Evolutionary conservation across 2,113 vertebrate species (phyloP).

Genomic region (Edolisoma coerulescens): DNA sequence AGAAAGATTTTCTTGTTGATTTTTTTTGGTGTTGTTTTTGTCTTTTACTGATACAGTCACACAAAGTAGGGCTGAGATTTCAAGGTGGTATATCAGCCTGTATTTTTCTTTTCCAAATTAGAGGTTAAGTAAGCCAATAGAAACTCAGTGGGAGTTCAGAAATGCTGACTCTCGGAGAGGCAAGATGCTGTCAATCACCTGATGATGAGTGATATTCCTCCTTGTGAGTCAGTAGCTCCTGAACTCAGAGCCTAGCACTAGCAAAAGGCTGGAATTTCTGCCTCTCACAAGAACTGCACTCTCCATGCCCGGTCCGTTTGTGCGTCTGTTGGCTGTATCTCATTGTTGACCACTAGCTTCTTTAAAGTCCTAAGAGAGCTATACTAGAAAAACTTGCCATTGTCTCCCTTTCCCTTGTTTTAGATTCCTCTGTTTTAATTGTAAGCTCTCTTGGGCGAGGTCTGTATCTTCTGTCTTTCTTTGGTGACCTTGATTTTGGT

Average conservation of each 20-base stretch:
- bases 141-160: neutral
- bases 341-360: neutral
- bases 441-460: neutral
- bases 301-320: neutral
- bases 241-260: neutral
- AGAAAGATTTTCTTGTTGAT: neutral
- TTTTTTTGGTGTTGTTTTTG: neutral
- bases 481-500: neutral
- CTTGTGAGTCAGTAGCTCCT: neutral
- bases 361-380: neutral
- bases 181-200: neutral
- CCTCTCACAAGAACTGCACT: neutral
- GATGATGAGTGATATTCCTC: neutral
- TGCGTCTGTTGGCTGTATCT: neutral
- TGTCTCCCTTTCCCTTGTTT: neutral
- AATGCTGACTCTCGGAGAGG: neutral
- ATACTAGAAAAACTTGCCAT: neutral
- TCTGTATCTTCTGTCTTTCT: neutral
- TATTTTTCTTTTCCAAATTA: constrained; percentile 37
- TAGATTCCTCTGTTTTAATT: neutral
- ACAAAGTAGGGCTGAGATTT: neutral
- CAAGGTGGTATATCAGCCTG: neutral
- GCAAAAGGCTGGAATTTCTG: neutral
- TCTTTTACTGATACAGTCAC: neutral
- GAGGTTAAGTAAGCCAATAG: constrained; percentile 17